Percentiles rank a stretch among this genome's conserved stretches.
Evolutionary conservation across 2,797 vertebrate species (phyloP).

Genomic region (Xyrichtys novacula): DNA sequence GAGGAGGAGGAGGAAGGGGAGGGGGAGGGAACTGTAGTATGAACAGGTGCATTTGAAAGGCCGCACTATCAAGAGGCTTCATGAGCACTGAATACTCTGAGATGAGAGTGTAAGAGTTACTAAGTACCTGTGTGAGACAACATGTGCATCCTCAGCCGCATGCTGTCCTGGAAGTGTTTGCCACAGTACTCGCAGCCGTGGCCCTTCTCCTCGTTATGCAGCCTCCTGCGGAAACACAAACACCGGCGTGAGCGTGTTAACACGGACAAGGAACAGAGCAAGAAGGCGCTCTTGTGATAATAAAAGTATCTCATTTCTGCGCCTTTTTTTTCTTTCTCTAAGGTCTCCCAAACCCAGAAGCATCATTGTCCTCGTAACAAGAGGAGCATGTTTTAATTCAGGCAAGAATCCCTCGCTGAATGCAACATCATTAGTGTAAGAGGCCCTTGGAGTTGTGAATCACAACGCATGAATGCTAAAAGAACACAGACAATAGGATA

Average conservation of each 20-base stretch:
- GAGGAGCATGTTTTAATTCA: slow-evolving; percentile 76
- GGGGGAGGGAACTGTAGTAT: slow-evolving; percentile 24
- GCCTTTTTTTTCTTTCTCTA: slow-evolving; percentile 31
- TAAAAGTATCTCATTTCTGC: slow-evolving; percentile 49
- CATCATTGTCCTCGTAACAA: slow-evolving; percentile 72
- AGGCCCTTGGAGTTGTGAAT: slow-evolving; percentile 80
- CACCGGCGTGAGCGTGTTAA: slow-evolving; percentile 52
- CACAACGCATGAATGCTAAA: slow-evolving; percentile 81
- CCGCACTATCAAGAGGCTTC: slow-evolving; percentile 64
- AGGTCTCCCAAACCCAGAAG: slow-evolving; percentile 68
- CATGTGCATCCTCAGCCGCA: slow-evolving; percentile 99
- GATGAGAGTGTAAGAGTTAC: slow-evolving; percentile 45
- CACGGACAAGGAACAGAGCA: slow-evolving; percentile 25
- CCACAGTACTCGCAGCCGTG: slow-evolving; percentile 97
- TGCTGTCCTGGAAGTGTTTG: slow-evolving; percentile 95
- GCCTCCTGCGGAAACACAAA: slow-evolving; percentile 88
- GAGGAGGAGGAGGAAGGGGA: not conserved
- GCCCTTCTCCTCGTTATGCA: slow-evolving; percentile 96
- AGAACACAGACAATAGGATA: slow-evolving; percentile 83
- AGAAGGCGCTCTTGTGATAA: slow-evolving; percentile 42
- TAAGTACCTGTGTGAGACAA: slow-evolving; percentile 97
- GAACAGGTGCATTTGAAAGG: slow-evolving; percentile 79
- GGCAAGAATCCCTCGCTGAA: slow-evolving; percentile 73
- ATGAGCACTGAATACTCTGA: slow-evolving; percentile 53
- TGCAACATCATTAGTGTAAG: slow-evolving; percentile 78